These are phyloP conservation scores for Diachasmimorpha longicaudata DNA, from an alignment of 1,140 invertebrate genomes.

Conservation along the genomic window DNA sequence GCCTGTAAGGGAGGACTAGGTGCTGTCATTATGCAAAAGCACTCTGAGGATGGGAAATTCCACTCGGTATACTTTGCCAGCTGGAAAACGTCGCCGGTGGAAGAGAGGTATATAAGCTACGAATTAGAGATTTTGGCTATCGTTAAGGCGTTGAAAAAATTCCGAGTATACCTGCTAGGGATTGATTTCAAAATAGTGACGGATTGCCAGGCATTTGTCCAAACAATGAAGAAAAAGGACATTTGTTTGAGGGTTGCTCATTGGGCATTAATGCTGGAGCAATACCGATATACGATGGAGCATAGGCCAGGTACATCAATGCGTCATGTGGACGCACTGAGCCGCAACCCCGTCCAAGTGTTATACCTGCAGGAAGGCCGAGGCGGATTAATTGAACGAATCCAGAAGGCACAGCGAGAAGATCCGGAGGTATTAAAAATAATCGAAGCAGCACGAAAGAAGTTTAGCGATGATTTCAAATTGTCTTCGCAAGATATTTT, in stretches of 20 bases:
- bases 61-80: too few relatives aligned
- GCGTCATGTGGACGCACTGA: constrained; percentile 46
- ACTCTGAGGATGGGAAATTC: too few relatives aligned
- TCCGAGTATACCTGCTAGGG: constrained; percentile 14
- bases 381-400: neutral
- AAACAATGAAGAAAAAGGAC: constrained; percentile 39
- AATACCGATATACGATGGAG: constrained; percentile 40
- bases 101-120: neutral
- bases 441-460: neutral
- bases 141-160: constrained; percentile 10
- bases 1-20: constrained; percentile 32
- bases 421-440: constrained; percentile 13
- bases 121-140: neutral
- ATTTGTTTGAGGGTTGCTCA: constrained; percentile 41
- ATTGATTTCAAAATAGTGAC: constrained; percentile 17
- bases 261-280: constrained; percentile 42
- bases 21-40: neutral
- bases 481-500: constrained; percentile 30
- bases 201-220: constrained; percentile 39
- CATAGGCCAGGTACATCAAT: constrained; percentile 35
- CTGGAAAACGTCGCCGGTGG: neutral
- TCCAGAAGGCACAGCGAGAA: constrained; percentile 15
- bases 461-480: constrained; percentile 29
- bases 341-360: constrained; percentile 34
- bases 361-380: neutral